Base-by-base conservation (phyloP, 2,888 invertebrate species). In the Thera britannica region DNA sequence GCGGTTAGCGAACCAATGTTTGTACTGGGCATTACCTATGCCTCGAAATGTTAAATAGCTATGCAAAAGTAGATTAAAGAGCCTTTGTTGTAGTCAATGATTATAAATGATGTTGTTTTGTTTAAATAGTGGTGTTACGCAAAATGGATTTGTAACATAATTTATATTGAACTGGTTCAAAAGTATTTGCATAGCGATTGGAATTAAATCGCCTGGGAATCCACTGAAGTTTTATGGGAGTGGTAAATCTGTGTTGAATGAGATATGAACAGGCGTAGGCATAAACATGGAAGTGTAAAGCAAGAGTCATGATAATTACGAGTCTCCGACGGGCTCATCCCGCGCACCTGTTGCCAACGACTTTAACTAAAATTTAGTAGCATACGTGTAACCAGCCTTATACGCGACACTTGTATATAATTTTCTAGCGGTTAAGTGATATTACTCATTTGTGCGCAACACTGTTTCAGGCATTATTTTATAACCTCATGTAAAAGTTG, bases 361-460 rank as follows among this genome's bases (percentile, higher is more conserved):
- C 88, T 89, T 88, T 86, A 90, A 90, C 90, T 90, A 86, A 90
- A 90, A 91, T 92, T 91, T 91, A 90, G 89, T 89, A 80, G 79
- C 85, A 88, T 88, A 92, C 90, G 88, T 91, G 90, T 87, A 83
- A 84, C 85, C 82, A 84, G 83, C 84, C 84, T 78, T 81, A 82
- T 82, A 83, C 79, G 85, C 86, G 84, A 84, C 85, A 86, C 86
- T 89, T 90, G 89, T 89, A 84, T 87, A 88, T 89, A 90, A 90
- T 90, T 90, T 88, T 86, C 82, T 75, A 83, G 85, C 81, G 87
- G 88, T 89, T 86, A 84, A 87, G 86, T 89, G 86, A 85, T 83
- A 87, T 86, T 82, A 85, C 81, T 80, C 81, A 81, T 81, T 78
- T 78, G 80, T 76, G 79, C 79, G 79, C 75, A 69, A 81, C 78